Percentiles rank a stretch among this genome's conserved stretches.
phyloP scores from a whole-genome alignment of 2,888 invertebrate genomes.

The Aphodius sticticus region DNA sequence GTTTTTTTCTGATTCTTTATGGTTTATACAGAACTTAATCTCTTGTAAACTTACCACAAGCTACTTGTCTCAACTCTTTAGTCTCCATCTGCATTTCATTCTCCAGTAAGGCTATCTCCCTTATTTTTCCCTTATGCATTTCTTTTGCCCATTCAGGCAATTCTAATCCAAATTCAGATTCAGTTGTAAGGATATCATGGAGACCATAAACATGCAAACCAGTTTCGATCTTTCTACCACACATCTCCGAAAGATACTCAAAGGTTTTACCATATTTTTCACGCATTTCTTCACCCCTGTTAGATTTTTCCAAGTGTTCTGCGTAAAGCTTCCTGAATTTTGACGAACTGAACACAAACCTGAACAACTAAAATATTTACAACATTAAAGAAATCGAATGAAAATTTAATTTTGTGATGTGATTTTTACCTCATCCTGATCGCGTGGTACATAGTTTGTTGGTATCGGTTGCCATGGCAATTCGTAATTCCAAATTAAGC shows the following conservation, averaged over 20 bases:
- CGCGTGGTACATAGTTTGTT: conserved; percentile 19
- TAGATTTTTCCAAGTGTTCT: conserved; percentile 9
- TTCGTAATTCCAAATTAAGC: conserved; percentile 26
- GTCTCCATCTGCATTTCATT: conserved; percentile 76
- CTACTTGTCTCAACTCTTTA: conserved; percentile 65
- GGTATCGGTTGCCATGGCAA: conserved; percentile 37
- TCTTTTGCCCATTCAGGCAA: conserved; percentile 74
- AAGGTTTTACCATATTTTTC: conserved; percentile 66
- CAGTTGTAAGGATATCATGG: background rate
- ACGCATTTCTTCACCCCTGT: conserved; percentile 54
- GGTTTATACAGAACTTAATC: too few relatives aligned
- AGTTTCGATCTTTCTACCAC: conserved; percentile 60
- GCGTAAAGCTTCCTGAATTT: conserved; percentile 6
- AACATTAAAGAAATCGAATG: background rate
- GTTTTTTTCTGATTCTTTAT: too few relatives aligned
- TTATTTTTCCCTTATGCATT: conserved; percentile 71
- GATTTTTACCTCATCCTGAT: conserved; percentile 39
- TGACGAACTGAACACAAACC: background rate
- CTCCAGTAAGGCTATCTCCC: conserved; percentile 71
- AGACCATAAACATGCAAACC: background rate
- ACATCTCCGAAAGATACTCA: conserved; percentile 63
- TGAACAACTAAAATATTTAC: conserved; percentile 4
- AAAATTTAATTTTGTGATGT: background rate
- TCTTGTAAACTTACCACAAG: conserved; percentile 9
- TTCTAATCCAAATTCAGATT: conserved; percentile 67